phyloP scores from a whole-genome alignment of 2,113 vertebrate species.

The Anolis carolinensis region DNA sequence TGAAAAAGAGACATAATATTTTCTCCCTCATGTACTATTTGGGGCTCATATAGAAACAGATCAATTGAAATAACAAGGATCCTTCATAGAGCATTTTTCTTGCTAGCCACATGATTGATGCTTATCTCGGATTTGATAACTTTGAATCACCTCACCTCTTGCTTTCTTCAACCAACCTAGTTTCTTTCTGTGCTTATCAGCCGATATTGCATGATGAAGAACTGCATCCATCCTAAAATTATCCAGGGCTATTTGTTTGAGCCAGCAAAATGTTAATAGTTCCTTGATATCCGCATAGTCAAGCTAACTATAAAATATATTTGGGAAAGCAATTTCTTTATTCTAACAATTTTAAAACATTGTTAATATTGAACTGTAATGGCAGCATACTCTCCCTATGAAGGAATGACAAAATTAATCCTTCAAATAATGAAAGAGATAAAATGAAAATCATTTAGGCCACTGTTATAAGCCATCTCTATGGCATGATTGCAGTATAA shows the following conservation, averaged over 20 bases:
- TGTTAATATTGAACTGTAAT: slow-evolving; percentile 10
- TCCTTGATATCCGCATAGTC: neutral
- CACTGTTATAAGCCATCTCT: slow-evolving; percentile 47
- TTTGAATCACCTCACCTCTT: neutral
- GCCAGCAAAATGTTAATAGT: neutral
- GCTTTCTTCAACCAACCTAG: neutral
- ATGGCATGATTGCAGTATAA: slow-evolving; percentile 2
- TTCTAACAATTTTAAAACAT: neutral
- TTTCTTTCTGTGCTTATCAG: neutral
- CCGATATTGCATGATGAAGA: neutral
- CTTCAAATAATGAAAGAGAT: slow-evolving; percentile 58
- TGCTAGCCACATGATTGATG: neutral
- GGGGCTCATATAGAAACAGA: neutral
- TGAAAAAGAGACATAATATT: neutral
- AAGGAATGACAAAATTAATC: slow-evolving; percentile 44
- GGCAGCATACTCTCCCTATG: neutral
- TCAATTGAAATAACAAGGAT: neutral
- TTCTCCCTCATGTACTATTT: neutral
- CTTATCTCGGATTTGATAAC: neutral
- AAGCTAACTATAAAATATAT: neutral
- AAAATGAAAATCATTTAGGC: slow-evolving; percentile 54
- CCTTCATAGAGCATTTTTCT: neutral
- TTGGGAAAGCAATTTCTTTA: slow-evolving; percentile 44
- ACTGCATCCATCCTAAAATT: neutral
- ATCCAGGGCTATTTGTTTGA: neutral